Conservation (phyloP, 2,888 invertebrate genomes). For the Volucella inanis region DNA sequence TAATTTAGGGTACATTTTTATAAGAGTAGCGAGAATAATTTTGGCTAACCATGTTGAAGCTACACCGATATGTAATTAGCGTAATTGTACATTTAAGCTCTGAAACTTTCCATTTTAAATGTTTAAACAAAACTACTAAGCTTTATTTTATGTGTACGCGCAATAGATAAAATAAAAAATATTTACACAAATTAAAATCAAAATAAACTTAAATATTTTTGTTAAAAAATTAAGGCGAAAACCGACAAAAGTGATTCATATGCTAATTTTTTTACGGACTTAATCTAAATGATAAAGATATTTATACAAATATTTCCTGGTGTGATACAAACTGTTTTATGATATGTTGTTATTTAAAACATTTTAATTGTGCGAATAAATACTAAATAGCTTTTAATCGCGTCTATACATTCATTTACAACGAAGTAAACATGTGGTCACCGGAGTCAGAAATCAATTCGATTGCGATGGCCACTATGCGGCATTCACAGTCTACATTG, state of each 20-base stretch:
- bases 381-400: neutral
- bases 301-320: conserved; percentile 1
- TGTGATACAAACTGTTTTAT: neutral
- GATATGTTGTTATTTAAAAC: conserved; percentile 23
- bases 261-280: conserved; percentile 1
- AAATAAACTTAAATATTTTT: conserved; percentile 12
- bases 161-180: neutral
- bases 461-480: conserved; percentile 91
- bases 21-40: too few species aligned
- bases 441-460: conserved; percentile 91
- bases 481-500: conserved; percentile 88
- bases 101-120: too few species aligned
- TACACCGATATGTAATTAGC: too few species aligned
- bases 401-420: conserved; percentile 44
- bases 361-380: conserved; percentile 16
- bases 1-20: too few species aligned
- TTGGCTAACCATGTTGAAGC: too few species aligned
- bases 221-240: neutral
- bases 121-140: too few species aligned
- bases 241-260: conserved; percentile 17
- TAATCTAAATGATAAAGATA: conserved; percentile 14
- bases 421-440: conserved; percentile 85
- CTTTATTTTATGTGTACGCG: too few species aligned
- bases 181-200: conserved; percentile 1
- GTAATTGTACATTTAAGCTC: too few species aligned